Base-by-base conservation (phyloP, 2,888 invertebrate species). In the Drosophila subsilvestris region DNA sequence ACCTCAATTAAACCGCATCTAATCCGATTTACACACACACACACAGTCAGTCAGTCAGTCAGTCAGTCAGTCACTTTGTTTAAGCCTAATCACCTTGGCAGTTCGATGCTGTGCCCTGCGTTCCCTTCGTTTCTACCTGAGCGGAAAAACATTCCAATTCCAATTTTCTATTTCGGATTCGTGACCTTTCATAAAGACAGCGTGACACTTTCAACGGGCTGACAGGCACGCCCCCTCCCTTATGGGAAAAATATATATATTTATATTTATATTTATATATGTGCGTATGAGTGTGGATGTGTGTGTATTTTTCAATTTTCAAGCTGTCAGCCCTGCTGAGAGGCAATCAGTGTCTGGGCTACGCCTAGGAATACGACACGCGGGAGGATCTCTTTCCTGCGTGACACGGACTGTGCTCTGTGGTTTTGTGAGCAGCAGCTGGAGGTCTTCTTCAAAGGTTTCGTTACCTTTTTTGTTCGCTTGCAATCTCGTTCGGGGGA, bases 1-100 rank as follows among this genome's bases (percentile, higher is more conserved):
- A 84, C 83, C 86, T 78, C 86, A 81, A 84, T 84, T 84, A 86
- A 73, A 71, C 62, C 85, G 22, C 56, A 72, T 68, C 83, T 78
- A 84, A 84, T 84, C 72, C 87, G 61, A 74, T 79, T 84, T 78
- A 69, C 78, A 55, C 71, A 56, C 47, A 12, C 44, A 10, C 25
- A 32, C 65, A 43, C 43, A 43, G 63, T 14, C 6, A 22, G 20
- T 20, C 1, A 20, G 20, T 20, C 48, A 20, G 20, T 20, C 48
- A 22, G 5, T 47, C 37, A 29, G 22, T 42, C 32, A 42, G 37
- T 18, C 43, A 63, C 50, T 73, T 69, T 72, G 78, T 74, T 73
- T 59, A 78, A 69, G 77, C 70, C 86, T 78, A 79, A 84, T 79
- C 86, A 75, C 81, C 78, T 79, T 72, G 59, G 59, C 69, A 68